phyloP scores from a whole-genome alignment of 2,797 vertebrate genomes.

The Coendou prehensilis region DNA sequence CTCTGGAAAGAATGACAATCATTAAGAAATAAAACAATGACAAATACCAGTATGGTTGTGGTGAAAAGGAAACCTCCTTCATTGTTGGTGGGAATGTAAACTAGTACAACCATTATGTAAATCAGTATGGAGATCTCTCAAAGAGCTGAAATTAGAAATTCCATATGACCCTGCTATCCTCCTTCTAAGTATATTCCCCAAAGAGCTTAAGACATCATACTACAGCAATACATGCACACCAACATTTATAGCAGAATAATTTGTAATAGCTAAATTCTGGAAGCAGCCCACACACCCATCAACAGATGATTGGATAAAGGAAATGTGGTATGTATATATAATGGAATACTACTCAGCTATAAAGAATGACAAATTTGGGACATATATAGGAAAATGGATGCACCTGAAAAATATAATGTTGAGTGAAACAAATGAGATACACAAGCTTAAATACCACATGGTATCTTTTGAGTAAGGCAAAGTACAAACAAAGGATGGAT shows the following conservation, averaged over 20 bases:
- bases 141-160: not conserved
- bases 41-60: not conserved
- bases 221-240: not conserved
- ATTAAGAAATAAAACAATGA: not conserved
- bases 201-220: not conserved
- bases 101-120: not conserved
- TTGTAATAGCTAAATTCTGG: not conserved
- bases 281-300: not conserved
- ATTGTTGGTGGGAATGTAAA: not conserved
- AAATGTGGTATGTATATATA: too few relatives aligned
- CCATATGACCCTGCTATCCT: not conserved
- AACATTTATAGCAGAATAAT: not conserved
- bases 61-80: not conserved
- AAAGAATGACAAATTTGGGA: too few relatives aligned
- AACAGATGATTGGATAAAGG: too few relatives aligned
- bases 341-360: too few relatives aligned
- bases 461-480: not conserved
- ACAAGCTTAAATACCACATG: not conserved
- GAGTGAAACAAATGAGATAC: not conserved
- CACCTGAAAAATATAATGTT: not conserved
- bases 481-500: not conserved
- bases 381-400: too few relatives aligned
- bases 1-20: not conserved
- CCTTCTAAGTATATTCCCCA: not conserved
- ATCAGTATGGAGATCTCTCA: not conserved